Evolutionary conservation across 2,888 invertebrate genomes (phyloP).

Genomic region (Eristalis pertinax): DNA sequence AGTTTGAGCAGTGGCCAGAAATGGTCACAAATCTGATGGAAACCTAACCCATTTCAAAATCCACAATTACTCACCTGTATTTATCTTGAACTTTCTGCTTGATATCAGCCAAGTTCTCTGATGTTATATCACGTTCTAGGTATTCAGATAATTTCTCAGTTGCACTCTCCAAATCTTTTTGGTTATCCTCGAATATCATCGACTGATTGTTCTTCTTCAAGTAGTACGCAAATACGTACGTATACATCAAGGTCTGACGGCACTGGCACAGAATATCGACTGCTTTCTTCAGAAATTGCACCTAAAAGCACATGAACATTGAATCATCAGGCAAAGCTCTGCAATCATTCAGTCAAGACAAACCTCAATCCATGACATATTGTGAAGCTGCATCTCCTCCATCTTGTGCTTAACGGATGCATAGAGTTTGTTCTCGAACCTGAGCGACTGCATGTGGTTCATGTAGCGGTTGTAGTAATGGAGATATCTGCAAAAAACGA

Average conservation of each 20-base stretch:
- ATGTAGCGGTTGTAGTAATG: slow-evolving; percentile 99
- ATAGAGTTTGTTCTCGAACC: slow-evolving; percentile 98
- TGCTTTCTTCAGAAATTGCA: slow-evolving; percentile 98
- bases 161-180: slow-evolving; percentile 98
- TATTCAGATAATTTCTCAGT: slow-evolving; percentile 99
- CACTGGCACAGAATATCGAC: slow-evolving; percentile 98
- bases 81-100: slow-evolving; percentile 99
- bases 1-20: neutral
- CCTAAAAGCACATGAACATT: slow-evolving; percentile 83
- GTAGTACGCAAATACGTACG: slow-evolving; percentile 99
- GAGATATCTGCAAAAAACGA: slow-evolving; percentile 87
- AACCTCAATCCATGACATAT: slow-evolving; percentile 99
- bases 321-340: too few relatives aligned
- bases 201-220: slow-evolving; percentile 99
- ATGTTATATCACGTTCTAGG: slow-evolving; percentile 98
- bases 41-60: neutral
- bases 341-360: too few relatives aligned
- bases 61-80: slow-evolving; percentile 89
- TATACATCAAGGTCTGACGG: slow-evolving; percentile 99
- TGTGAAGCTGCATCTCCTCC: slow-evolving; percentile 99
- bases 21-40: too few relatives aligned
- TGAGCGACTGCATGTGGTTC: slow-evolving; percentile 99
- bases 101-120: slow-evolving; percentile 97
- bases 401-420: slow-evolving; percentile 98
- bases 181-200: slow-evolving; percentile 99